Percentiles rank a stretch among this genome's conserved stretches.
Evolutionary conservation across 2,113 vertebrate species (phyloP).

Genomic region (Xiphophorus couchianus): DNA sequence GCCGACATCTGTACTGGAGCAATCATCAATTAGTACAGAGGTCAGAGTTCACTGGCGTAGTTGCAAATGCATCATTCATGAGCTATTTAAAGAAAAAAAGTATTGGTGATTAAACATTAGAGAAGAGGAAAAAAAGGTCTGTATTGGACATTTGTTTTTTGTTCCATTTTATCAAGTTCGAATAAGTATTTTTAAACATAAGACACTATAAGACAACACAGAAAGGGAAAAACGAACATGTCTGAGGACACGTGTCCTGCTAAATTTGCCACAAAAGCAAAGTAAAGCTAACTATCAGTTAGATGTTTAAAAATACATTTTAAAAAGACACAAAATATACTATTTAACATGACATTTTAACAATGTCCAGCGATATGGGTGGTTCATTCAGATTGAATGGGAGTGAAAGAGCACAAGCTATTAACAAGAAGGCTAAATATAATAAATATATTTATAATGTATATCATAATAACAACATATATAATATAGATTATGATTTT

Average conservation of each 20-base stretch:
- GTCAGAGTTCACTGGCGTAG: conserved; percentile 72
- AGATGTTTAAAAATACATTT: background rate
- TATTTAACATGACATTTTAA: background rate
- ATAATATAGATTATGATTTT: background rate
- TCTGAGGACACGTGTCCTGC: too few species aligned
- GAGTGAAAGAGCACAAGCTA: too few species aligned
- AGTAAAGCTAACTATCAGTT: too few species aligned
- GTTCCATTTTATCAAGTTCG: too few species aligned
- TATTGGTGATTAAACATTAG: conserved; percentile 52
- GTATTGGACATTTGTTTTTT: conserved; percentile 47
- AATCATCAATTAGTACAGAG: conserved; percentile 74
- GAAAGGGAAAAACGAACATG: too few species aligned
- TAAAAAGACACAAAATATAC: background rate
- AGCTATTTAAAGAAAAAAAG: conserved; percentile 62
- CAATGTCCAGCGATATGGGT: background rate
- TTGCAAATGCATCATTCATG: conserved; percentile 75
- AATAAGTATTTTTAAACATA: too few species aligned
- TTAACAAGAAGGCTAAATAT: background rate
- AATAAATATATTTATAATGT: background rate
- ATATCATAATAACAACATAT: too few species aligned
- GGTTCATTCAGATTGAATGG: background rate
- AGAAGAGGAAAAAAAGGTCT: conserved; percentile 30
- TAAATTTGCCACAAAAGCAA: too few species aligned
- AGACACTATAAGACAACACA: too few species aligned
- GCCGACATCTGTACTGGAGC: conserved; percentile 77